Conservation (phyloP, 2,113 vertebrate species). For the Apus apus region DNA sequence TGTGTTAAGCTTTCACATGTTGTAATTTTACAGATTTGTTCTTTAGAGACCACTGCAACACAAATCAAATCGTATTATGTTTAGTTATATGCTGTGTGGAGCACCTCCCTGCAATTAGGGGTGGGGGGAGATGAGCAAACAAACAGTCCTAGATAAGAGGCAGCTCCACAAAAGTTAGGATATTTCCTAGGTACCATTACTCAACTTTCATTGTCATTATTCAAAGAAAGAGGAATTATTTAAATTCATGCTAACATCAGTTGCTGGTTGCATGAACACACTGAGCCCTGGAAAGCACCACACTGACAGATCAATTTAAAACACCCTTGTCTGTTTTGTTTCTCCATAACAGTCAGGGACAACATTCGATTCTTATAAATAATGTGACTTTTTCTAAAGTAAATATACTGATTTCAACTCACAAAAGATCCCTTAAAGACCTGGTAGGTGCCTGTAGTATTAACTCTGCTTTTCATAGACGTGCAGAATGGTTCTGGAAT, state of each 20-base stretch:
- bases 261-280: constrained; percentile 43
- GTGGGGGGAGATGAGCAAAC: neutral
- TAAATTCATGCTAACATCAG: constrained; percentile 57
- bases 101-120: constrained; percentile 60
- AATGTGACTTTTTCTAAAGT: constrained; percentile 27
- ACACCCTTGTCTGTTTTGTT: constrained; percentile 39
- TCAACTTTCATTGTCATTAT: constrained; percentile 51
- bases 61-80: constrained; percentile 78
- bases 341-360: neutral
- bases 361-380: constrained; percentile 46
- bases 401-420: constrained; percentile 39
- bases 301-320: constrained; percentile 61
- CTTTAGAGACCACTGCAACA: constrained; percentile 63
- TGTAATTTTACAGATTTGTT: constrained; percentile 81
- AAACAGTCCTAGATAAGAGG: neutral
- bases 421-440: constrained; percentile 5
- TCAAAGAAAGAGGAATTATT: constrained; percentile 57
- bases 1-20: constrained; percentile 82
- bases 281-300: constrained; percentile 31
- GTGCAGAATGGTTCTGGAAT: neutral
- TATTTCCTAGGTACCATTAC: constrained; percentile 34
- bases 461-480: neutral
- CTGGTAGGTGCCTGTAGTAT: neutral
- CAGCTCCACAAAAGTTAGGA: constrained; percentile 17
- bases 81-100: constrained; percentile 60